Percentiles rank a stretch among this genome's conserved stretches.
Conservation (phyloP, 2,888 invertebrate genomes). For the Allacma fusca region DNA sequence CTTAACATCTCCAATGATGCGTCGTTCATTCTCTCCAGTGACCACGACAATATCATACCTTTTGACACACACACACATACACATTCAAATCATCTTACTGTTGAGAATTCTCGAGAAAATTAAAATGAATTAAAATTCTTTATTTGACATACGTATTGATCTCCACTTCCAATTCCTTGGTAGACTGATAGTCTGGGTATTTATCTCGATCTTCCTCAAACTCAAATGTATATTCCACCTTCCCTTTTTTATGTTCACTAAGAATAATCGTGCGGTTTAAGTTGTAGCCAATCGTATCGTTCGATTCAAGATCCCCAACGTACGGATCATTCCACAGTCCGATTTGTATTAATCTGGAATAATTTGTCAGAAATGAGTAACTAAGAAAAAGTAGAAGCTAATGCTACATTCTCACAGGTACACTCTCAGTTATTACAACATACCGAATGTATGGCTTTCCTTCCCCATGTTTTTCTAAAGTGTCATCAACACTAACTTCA, state of each 20-base stretch:
- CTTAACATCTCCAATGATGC: neutral
- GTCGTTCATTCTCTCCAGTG: neutral
- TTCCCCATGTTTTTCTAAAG: slow-evolving; percentile 68
- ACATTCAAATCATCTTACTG: neutral
- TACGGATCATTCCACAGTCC: slow-evolving; percentile 20
- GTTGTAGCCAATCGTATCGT: neutral
- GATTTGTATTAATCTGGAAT: slow-evolving; percentile 14
- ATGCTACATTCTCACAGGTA: too few relatives aligned
- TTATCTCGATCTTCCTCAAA: too few relatives aligned
- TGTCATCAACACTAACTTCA: slow-evolving; percentile 63
- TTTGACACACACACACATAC: neutral
- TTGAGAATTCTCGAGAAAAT: neutral
- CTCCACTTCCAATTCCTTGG: too few relatives aligned
- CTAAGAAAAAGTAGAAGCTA: too few relatives aligned
- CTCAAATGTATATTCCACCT: too few relatives aligned
- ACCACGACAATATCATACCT: neutral
- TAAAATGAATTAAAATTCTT: too few relatives aligned
- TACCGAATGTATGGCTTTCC: slow-evolving; percentile 67
- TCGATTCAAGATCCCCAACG: neutral
- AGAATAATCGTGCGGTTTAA: neutral
- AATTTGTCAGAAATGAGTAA: too few relatives aligned
- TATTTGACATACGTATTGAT: too few relatives aligned
- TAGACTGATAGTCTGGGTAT: too few relatives aligned
- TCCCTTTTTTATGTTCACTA: too few relatives aligned
- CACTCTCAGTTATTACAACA: too few relatives aligned